These are phyloP conservation scores for Cardiocondyla obscurior DNA, from an alignment of 1,140 invertebrate species.

Conservation along the genomic window DNA sequence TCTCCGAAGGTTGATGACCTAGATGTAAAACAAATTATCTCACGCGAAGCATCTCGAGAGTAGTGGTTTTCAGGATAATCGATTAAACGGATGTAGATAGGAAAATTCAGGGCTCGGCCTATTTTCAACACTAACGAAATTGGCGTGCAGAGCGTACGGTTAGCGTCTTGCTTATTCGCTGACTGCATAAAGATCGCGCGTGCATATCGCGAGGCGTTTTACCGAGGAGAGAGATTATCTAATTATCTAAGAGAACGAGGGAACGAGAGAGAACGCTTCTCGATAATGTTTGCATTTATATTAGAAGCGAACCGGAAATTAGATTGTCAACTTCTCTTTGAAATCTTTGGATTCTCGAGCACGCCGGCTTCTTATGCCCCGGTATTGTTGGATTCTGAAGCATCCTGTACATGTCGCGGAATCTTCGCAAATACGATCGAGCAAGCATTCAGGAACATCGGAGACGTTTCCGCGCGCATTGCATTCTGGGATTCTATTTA, in stretches of 20 bases:
- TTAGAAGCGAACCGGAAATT: background rate
- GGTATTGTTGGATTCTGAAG: conserved; percentile 23
- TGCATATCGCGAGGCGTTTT: background rate
- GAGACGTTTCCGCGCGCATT: conserved; percentile 45
- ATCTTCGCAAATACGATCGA: conserved; percentile 49
- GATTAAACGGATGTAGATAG: conserved; percentile 47
- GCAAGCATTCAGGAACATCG: conserved; percentile 38
- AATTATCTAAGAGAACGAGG: background rate
- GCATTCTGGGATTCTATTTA: conserved; percentile 52
- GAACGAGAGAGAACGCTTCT: background rate
- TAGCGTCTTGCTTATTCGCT: conserved; percentile 9
- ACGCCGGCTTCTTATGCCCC: background rate
- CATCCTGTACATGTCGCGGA: conserved; percentile 23
- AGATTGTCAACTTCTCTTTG: background rate
- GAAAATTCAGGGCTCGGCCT: conserved; percentile 36
- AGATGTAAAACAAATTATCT: conserved; percentile 40
- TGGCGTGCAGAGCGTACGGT: background rate
- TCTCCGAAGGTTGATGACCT: conserved; percentile 23
- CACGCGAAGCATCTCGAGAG: conserved; percentile 40
- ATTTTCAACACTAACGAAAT: conserved; percentile 27
- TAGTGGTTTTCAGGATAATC: conserved; percentile 22
- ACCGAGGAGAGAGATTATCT: background rate
- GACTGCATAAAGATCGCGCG: background rate
- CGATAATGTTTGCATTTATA: background rate
- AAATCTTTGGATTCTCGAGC: conserved; percentile 1